Evolutionary conservation across 2,888 invertebrate species (phyloP), one percentile per base, ranked within the genome.

Genomic region (Ametastegia equiseti): DNA sequence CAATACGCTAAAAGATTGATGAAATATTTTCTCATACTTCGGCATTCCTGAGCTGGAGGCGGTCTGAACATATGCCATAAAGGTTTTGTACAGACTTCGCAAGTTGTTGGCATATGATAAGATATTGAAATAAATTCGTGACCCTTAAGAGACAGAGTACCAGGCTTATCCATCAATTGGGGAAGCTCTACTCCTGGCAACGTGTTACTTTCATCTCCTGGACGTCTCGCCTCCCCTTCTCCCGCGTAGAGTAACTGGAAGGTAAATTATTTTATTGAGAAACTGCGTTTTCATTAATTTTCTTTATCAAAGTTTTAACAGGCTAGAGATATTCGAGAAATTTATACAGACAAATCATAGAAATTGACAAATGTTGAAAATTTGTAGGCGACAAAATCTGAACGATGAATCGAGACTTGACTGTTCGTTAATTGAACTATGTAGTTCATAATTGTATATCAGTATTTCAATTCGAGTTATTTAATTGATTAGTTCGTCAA

Each of bases 1-100:
- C 30, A n/a, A 47, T 63, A 1, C 33, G 36, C 30, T 47, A n/a
- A 36, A 77, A 23, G 23, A 19, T 60, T 36, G 30, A 60, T 13
- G 27, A 23, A 60, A 42, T 77, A 42, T 6, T n/a, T 36, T 13
- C 15, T 9, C 95, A 94, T 90, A 97, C 99, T 95, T 94, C 97
- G 95, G 93, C 99, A 99, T 93, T 99, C 99, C 89, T 98, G 95
- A 83, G 99, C 99, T 86, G 98, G 97, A 84, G 99, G 99, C 86
- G 99, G 99, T 89, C 98, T 96, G 93, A 99, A 97, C 96, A 99
- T 97, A 93, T 98, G 97, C 97, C 98, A 99, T 87, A 99, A 94
- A 88, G 98, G 98, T 90, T 98, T 98, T 84, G 98, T 96, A 94
- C 99, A 99, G 86, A 98, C 97, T 93, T 99, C 99, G 93, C 99